These are phyloP conservation scores for Altica lythri DNA, from an alignment of 2,888 invertebrate genomes.

Conservation along the genomic window DNA sequence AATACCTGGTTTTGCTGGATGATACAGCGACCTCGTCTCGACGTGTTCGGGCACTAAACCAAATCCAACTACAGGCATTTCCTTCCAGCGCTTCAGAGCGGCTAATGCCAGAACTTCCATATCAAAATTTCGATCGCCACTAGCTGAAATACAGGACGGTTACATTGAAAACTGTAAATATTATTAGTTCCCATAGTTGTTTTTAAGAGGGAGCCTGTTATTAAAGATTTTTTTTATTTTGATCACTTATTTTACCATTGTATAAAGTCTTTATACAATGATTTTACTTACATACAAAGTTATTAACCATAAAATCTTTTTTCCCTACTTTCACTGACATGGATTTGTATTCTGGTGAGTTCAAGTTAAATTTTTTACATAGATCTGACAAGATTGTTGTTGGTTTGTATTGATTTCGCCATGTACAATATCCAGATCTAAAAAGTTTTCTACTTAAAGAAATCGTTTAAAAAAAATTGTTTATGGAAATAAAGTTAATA, in stretches of 20 bases:
- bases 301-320: conserved; percentile 46
- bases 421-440: conserved; percentile 71
- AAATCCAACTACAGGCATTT: conserved; percentile 77
- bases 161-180: conserved; percentile 10
- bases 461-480: no score
- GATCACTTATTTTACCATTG: not conserved
- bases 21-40: conserved; percentile 81
- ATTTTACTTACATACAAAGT: conserved; percentile 36
- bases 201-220: not conserved
- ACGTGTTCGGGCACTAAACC: conserved; percentile 88
- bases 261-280: not conserved
- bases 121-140: conserved; percentile 54
- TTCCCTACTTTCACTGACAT: conserved; percentile 62
- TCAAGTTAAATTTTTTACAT: conserved; percentile 70
- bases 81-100: conserved; percentile 75
- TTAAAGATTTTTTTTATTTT: not conserved
- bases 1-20: conserved; percentile 73
- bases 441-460: conserved; percentile 12
- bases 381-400: conserved; percentile 72
- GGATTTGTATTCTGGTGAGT: conserved; percentile 60
- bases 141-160: conserved; percentile 43
- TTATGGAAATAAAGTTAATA: no score
- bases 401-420: conserved; percentile 78
- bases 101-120: conserved; percentile 78
- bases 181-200: not conserved